Evolutionary conservation across 2,797 vertebrate genomes (phyloP), one percentile per base, ranked within the genome.

Genomic region (Heteromormyrus szaboi): DNA sequence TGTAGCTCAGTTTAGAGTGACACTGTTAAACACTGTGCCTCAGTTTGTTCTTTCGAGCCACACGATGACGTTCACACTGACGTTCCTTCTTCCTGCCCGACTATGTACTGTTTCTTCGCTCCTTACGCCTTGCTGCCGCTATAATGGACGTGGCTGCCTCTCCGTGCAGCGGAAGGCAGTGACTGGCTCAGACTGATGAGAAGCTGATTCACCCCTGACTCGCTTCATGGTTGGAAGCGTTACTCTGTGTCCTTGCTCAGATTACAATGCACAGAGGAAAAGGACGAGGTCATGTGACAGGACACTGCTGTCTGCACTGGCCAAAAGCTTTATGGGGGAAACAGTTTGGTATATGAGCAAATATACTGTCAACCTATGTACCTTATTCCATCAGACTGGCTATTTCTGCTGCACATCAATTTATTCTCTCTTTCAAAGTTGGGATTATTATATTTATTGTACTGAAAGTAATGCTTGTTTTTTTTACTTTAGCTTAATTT

Each of bases 191-290:
- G 33, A 37, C 2, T 88, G 19, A 46, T 89, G 68, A 44, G 50
- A 83, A 62, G 17, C 85, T 37, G 86, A 25, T 44, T 81, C 41
- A 48, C 85, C 53, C 44, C 68, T 37, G 85, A 76, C 76, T 84
- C 25, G 29, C 50, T 83, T 54, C 33, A 19, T 14, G 17, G 72
- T 14, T 48, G 59, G 9, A 14, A 46, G 41, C 6, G 41, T 4
- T 48, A 51, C 25, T 12, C 41, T 44, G n/a, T 53, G 85, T 84
- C 53, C 37, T 89, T 87, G 88, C 50, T 25, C 59, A 59, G 65
- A n/a, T 87, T 89, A 44, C 87, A 51, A 29, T 59, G 22, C n/a
- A 51, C 37, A 46, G 76, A 81, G 41, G n/a, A 81, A 33, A 83
- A 46, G 46, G 14, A 72, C 0, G 51, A 48, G 81, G 41, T 25